Evolutionary conservation across 2,113 vertebrate genomes (phyloP), one percentile per base, ranked within the genome.

Genomic region (Psophia crepitans): DNA sequence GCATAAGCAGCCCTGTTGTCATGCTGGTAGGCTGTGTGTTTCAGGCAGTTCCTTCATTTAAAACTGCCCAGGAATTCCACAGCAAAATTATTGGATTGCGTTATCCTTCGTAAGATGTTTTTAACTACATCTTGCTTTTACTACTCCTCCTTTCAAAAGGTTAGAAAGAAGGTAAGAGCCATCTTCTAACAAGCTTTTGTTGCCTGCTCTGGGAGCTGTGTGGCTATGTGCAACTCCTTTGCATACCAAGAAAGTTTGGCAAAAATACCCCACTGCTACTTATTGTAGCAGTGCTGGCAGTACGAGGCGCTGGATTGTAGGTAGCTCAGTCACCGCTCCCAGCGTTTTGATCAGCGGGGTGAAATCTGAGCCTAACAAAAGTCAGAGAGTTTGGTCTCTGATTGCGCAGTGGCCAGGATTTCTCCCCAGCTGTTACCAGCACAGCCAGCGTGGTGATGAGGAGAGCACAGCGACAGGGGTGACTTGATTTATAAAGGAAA

Each of bases 341-440:
- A 3, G 56, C 16, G 73, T 69, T 94, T 30, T 84, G 35, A 79
- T 92, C 73, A 51, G 44, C 77, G 60, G 21, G 24, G 8, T 13
- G 91, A 91, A 95, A 95, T 78, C 30, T 22, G 86, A 95, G 89
- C 93, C 70, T 32, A 17, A 56, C 88, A 83, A 56, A 95, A 95
- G 88, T 91, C 96, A 90, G 90, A 68, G 94, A 79, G 90, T 90
- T 85, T 85, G 96, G 96, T 94, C 35, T 93, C 48, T 69, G 93
- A 82, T 71, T 64, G 90, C 27, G 2, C 71, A 69, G 85, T 57
- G 83, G 92, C 84, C 81, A 76, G 85, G 70, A 30, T 71, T 95
- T 86, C 94, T 95, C 70, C 87, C 58, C 84, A 95, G 95, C 92
- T 97, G 95, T 71, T 89, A 43, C 32, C 48, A 44, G 20, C 53